phyloP scores from a whole-genome alignment of 2,113 vertebrate genomes.

The Illadopsis cleaveri region DNA sequence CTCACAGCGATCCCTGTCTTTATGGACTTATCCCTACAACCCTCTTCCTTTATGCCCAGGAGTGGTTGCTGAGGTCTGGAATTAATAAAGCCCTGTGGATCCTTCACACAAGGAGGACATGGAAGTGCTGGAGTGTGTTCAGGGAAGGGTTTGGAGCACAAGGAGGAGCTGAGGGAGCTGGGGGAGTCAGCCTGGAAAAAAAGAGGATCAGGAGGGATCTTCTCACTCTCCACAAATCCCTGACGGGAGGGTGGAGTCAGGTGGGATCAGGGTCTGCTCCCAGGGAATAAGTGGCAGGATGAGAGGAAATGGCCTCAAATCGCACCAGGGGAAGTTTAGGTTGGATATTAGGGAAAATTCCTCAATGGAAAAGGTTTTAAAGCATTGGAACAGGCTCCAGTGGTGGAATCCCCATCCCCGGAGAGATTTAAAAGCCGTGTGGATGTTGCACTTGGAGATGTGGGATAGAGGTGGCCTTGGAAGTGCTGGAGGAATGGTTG shows the following conservation, averaged over 20 bases:
- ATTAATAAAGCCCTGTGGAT: background rate
- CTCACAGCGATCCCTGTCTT: background rate
- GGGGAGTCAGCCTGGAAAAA: background rate
- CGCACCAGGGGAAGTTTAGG: no score
- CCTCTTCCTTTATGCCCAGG: background rate
- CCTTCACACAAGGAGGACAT: background rate
- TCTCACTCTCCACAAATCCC: background rate
- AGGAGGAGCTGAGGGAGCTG: background rate
- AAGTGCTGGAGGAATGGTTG: background rate
- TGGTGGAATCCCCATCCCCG: background rate
- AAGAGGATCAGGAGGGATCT: background rate
- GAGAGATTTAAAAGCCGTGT: background rate
- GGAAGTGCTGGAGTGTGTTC: fast-evolving
- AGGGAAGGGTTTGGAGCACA: background rate
- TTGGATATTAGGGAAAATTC: background rate
- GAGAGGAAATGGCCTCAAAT: background rate
- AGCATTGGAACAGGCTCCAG: background rate
- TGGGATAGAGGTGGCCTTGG: background rate
- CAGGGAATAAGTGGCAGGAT: background rate
- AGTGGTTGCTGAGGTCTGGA: background rate
- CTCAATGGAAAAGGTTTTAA: background rate
- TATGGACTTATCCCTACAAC: background rate
- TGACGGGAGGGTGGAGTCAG: background rate
- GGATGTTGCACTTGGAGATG: background rate
- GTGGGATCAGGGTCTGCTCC: background rate